Base-by-base conservation (phyloP, 2,888 invertebrate genomes). In the Phyllotreta striolata region DNA sequence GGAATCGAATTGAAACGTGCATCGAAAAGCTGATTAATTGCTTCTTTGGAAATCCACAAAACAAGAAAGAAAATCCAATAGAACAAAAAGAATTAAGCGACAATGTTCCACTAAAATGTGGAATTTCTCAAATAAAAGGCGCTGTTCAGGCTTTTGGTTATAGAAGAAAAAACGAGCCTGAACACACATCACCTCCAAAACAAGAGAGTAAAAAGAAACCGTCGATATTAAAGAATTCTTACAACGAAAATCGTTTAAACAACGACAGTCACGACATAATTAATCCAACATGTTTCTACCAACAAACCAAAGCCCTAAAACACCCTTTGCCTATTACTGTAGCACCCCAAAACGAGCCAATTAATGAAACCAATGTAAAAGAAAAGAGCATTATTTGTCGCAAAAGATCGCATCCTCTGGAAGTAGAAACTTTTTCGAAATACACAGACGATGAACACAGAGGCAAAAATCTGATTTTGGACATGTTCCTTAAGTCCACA, bases 61-160 rank as follows among this genome's bases (percentile, higher is more conserved):
- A 24, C 24, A 24, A 24, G 24, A 24, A 24, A 24, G 2, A 24
- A 24, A 24, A 24, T 24, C 24, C 24, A 1, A 3, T 24, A 4
- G 24, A 4, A 1, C 1, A 24, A 3, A 4, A 24, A 24, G 24
- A 24, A 24, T 24, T 24, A 37, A 13, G 13, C 3, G 51, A 65
- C 55, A 41, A 66, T 66, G 35, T 54, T 49, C 68, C 72, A 69
- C 67, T 76, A 76, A 56, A 80, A 75, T 74, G 77, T 66, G 75
- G 81, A 64, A 74, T 75, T 13, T 78, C 79, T 1, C 74, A 77
- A 62, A 69, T 79, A 46, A 35, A 77, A 66, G 79, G 84, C 74
- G 83, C 72, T 80, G 49, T 84, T 77, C 73, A 79, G 79, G 77
- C 74, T 41, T 81, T 79, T 70, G 79, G 84, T 64, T 78, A 83